These are phyloP conservation scores for Chrysochloris asiatica DNA, from an alignment of 2,113 vertebrate species.

Conservation along the genomic window DNA sequence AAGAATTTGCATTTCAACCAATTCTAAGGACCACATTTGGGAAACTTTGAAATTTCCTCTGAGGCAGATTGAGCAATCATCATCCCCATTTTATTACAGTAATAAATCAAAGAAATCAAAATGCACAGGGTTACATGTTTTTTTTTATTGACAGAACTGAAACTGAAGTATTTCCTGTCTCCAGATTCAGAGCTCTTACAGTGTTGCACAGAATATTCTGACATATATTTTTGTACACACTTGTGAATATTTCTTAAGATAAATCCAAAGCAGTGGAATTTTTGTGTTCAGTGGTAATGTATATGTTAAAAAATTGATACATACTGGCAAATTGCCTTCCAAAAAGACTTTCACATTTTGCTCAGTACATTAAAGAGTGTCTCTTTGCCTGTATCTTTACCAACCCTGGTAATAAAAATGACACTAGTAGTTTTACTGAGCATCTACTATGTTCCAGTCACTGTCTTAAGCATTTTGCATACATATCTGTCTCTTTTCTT, in stretches of 20 bases:
- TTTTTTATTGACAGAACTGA: conserved; percentile 48
- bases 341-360: conserved; percentile 9
- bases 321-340: conserved; percentile 9
- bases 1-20: background rate
- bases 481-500: background rate
- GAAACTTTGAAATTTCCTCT: background rate
- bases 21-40: background rate
- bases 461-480: background rate
- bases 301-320: background rate
- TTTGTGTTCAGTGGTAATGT: background rate
- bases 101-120: conserved; percentile 33
- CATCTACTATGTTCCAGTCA: background rate
- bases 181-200: background rate
- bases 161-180: conserved; percentile 49
- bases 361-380: background rate
- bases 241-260: conserved; percentile 34
- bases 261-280: conserved; percentile 17
- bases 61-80: conserved; percentile 9
- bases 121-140: conserved; percentile 19
- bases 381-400: background rate
- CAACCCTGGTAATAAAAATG: conserved; percentile 13
- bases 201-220: background rate
- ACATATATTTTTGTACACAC: background rate
- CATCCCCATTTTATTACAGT: conserved; percentile 37
- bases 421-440: conserved; percentile 26